A percentile compares a stretch with the other conserved stretches of the same genome.
phyloP scores from a whole-genome alignment of 2,797 vertebrate genomes.

The Anniella stebbinsi region DNA sequence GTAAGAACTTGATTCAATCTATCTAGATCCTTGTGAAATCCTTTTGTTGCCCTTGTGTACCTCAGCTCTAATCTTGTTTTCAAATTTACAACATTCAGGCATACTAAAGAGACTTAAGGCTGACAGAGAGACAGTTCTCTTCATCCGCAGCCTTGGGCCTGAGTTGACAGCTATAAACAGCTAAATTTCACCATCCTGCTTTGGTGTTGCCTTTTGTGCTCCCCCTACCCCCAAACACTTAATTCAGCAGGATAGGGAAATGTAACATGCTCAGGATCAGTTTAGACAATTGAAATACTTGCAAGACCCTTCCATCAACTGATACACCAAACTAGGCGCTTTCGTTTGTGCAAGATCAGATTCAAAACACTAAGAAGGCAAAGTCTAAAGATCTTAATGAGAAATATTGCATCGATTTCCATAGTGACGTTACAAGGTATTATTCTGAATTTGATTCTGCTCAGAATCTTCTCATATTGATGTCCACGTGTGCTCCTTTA shows the following conservation, averaged over 20 bases:
- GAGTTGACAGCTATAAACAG: background rate
- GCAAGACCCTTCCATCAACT: background rate
- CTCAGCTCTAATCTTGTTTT: slow-evolving; percentile 2
- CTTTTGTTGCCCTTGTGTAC: slow-evolving; percentile 33
- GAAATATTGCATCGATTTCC: background rate
- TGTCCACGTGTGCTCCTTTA: no score
- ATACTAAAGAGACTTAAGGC: background rate
- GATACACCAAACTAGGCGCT: background rate
- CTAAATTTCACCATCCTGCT: background rate
- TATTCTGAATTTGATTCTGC: background rate
- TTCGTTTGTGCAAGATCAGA: slow-evolving; percentile 1
- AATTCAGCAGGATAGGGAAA: background rate
- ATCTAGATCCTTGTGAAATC: slow-evolving; percentile 34
- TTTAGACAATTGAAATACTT: background rate
- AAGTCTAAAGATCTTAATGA: slow-evolving; percentile 10
- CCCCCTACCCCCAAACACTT: background rate
- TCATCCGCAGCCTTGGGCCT: background rate
- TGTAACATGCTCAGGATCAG: background rate
- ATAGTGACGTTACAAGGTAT: rapidly evolving
- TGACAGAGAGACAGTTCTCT: slow-evolving; percentile 10
- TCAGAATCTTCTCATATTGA: rapidly evolving
- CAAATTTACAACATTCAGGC: slow-evolving; percentile 29
- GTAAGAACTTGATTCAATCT: slow-evolving; percentile 15
- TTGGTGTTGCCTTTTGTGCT: background rate
- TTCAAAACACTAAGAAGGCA: background rate